Conservation (phyloP, 2,113 vertebrate genomes). For the Nesogale talazaci region DNA sequence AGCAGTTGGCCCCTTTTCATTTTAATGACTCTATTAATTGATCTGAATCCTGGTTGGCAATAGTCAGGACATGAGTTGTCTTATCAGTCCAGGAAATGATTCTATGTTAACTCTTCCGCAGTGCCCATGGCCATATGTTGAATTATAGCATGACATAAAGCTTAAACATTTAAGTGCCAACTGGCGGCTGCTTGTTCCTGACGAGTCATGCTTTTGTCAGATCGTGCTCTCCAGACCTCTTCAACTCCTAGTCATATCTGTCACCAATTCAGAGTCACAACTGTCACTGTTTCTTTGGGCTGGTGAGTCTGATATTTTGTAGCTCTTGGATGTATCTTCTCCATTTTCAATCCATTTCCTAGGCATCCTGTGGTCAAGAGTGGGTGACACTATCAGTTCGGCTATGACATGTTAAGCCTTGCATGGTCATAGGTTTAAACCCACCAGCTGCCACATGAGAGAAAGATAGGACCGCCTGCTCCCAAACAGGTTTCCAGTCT, state of each 20-base stretch:
- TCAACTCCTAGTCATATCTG: neutral
- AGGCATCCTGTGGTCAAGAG: neutral
- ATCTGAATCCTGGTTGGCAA: conserved; percentile 49
- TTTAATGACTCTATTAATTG: conserved; percentile 67
- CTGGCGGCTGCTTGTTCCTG: conserved; percentile 57
- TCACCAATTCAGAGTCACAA: neutral
- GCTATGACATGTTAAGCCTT: too few species aligned
- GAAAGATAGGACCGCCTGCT: too few species aligned
- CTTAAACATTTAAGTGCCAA: conserved; percentile 63
- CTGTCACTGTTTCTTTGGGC: conserved; percentile 11
- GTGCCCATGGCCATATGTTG: conserved; percentile 61
- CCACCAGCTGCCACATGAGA: too few species aligned
- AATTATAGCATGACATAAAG: conserved; percentile 67
- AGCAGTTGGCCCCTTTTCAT: conserved; percentile 53
- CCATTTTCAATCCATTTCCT: conserved; percentile 27
- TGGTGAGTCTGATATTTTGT: conserved; percentile 41
- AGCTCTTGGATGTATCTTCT: conserved; percentile 45
- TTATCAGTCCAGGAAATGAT: conserved; percentile 38
- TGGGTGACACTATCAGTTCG: too few species aligned
- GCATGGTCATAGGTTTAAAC: too few species aligned
- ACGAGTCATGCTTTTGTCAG: conserved; percentile 50
- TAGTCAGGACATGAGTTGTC: conserved; percentile 44
- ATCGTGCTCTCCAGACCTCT: neutral
- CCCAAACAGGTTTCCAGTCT: too few species aligned
- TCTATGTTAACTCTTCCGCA: conserved; percentile 57